Percentiles rank a stretch among this genome's conserved stretches.
Evolutionary conservation across 1,140 invertebrate genomes (phyloP).

Genomic region (Palaemon carinicauda): DNA sequence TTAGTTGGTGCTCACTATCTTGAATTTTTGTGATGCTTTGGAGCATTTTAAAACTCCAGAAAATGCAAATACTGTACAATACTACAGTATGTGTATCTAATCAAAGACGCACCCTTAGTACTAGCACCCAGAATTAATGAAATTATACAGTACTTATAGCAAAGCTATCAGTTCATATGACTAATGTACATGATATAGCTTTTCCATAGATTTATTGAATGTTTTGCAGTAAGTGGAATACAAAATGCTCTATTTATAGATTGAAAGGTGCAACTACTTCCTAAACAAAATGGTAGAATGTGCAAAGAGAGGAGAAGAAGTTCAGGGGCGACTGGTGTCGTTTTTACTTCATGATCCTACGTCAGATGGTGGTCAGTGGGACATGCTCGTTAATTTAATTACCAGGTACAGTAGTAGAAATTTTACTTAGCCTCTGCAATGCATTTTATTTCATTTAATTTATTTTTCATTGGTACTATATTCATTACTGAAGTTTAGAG

Average conservation of each 20-base stretch:
- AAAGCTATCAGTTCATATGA: not conserved
- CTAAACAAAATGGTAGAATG: slow-evolving; percentile 82
- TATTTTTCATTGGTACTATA: not conserved
- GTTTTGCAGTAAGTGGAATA: slow-evolving; percentile 46
- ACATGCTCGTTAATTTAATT: slow-evolving; percentile 88
- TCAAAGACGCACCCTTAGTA: too few species aligned
- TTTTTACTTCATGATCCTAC: slow-evolving; percentile 75
- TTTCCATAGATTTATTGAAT: too few species aligned
- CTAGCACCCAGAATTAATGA: too few species aligned
- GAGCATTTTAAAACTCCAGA: too few species aligned
- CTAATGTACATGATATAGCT: not conserved
- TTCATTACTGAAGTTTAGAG: too few species aligned
- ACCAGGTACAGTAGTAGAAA: slow-evolving; percentile 70
- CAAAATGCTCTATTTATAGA: slow-evolving; percentile 63
- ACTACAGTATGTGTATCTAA: too few species aligned
- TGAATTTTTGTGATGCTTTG: too few species aligned
- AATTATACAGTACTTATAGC: too few species aligned
- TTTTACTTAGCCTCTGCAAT: not conserved
- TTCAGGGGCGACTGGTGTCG: slow-evolving; percentile 65
- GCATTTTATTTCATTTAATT: not conserved
- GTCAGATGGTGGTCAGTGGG: slow-evolving; percentile 90
- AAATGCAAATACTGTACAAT: too few species aligned
- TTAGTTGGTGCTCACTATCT: too few species aligned
- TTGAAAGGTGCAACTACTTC: slow-evolving; percentile 87
- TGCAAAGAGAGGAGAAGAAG: slow-evolving; percentile 75